Evolutionary conservation across 2,797 vertebrate genomes (phyloP).

Genomic region (Oreochromis grahami): DNA sequence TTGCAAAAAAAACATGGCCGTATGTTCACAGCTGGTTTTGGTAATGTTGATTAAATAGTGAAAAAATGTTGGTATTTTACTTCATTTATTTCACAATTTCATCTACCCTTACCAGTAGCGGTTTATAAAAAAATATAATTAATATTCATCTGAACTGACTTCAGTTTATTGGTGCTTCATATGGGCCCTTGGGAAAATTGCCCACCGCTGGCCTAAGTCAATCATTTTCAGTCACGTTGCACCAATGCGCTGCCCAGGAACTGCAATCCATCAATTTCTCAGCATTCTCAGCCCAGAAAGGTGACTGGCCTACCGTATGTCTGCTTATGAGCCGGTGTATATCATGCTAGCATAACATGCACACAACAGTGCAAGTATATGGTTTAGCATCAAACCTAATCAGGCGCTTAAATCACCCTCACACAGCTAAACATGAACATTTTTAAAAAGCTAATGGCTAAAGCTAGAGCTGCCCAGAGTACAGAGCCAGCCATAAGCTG

Average conservation of each 20-base stretch:
- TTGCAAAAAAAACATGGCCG: not conserved
- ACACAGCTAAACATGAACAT: not conserved
- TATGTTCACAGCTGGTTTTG: not conserved
- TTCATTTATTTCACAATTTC: not conserved
- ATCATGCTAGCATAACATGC: not conserved
- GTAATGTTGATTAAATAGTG: not conserved
- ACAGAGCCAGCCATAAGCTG: not conserved
- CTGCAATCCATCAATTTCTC: not conserved
- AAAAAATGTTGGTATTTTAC: not conserved
- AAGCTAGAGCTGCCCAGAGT: not conserved
- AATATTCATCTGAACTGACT: not conserved
- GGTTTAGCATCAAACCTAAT: not conserved
- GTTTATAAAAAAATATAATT: not conserved
- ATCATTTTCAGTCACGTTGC: not conserved
- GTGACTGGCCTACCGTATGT: not conserved
- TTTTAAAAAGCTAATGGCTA: not conserved
- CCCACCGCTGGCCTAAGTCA: not conserved
- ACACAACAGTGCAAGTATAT: not conserved
- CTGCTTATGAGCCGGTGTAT: fast-evolving
- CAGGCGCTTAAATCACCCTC: not conserved
- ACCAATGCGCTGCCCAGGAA: not conserved
- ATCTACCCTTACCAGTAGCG: not conserved
- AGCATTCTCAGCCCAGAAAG: not conserved
- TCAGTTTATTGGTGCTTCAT: not conserved
- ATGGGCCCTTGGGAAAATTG: not conserved